phyloP scores from a whole-genome alignment of 92 coral and sea anemone species.

The Siderastrea siderea region DNA sequence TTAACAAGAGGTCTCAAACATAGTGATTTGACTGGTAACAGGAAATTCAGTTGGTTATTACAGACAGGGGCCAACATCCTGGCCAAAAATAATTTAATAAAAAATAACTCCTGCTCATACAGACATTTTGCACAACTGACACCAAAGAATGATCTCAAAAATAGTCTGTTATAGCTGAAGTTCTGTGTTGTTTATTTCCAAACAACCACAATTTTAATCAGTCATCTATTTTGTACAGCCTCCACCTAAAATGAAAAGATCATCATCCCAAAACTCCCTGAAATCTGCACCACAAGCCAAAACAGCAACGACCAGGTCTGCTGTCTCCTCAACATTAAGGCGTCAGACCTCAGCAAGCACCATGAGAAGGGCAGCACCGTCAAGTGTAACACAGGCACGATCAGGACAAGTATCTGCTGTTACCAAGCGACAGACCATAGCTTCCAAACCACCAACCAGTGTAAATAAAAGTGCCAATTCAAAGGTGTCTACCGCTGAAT shows the following conservation, averaged over 20 bases:
- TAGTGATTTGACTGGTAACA: no score
- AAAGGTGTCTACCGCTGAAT: conserved; percentile 1
- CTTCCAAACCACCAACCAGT: conserved; percentile 41
- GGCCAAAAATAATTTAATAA: no score
- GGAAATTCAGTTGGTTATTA: no score
- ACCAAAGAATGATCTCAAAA: no score
- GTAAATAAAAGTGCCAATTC: neutral
- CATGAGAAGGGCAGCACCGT: conserved; percentile 32
- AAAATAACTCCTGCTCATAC: no score
- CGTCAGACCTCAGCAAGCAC: conserved; percentile 81
- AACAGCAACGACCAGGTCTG: conserved; percentile 28
- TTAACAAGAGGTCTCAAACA: no score
- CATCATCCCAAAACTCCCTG: conserved; percentile 46
- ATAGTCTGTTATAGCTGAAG: no score
- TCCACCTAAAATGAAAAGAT: conserved; percentile 57
- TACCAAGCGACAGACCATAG: conserved; percentile 63
- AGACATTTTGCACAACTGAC: no score
- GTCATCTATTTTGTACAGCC: conserved; percentile 17
- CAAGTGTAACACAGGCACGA: conserved; percentile 46
- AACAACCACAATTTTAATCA: neutral
- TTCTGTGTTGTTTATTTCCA: no score
- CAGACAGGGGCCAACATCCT: no score
- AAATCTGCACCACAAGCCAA: conserved; percentile 20
- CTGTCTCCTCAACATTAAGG: conserved; percentile 55
- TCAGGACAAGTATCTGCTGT: conserved; percentile 28